Base-by-base conservation (phyloP, 2,888 invertebrate species). In the Eumerus sabulonum region DNA sequence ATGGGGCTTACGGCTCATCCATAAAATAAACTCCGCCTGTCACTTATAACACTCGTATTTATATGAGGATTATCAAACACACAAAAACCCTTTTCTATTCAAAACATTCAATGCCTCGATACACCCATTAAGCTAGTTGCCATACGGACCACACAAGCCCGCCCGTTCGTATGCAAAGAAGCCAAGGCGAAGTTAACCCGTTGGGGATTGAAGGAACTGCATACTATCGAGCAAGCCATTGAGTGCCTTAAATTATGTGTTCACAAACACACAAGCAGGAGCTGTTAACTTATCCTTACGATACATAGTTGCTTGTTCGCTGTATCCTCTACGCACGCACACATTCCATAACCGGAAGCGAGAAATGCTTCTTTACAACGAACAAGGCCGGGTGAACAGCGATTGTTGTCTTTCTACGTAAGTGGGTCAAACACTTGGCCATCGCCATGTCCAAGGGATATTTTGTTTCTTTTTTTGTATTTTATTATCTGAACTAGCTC, bases 371-470 rank as follows among this genome's bases (percentile, higher is more conserved):
- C 18, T 12, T 45, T 14, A 12, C 0, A 36, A 13, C 1, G 14
- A 60, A 53, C 53, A 64, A 56, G 40, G 36, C 51, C 45, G 38
- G 56, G 19, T 56, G 45, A 42, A 67, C 50, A 60, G 40, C 40
- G 44, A 40, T 66, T 38, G 56, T 62, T 56, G 66, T 60, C 44
- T 54, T 56, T 71, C 59, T 66, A 2, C 3, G 27, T 57, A 76
- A 76, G 62, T 76, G 72, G 76, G 71, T 66, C 76, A 71, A 50
- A 51, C 17, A 64, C 60, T 76, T 71, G 71, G 66, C 72, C 66
- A 7, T 27, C 7, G 27, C 7, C 27, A n/a, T n/a, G 27, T 27
- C 27, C 27, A 4, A 4, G 7, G 27, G 27, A 7, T 27, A 7
- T 27, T 7, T 27, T 27, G 2, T 27, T 27, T 27, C 2, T 27